Conservation (phyloP, 2,797 vertebrate genomes). For the Argentina silus region DNA sequence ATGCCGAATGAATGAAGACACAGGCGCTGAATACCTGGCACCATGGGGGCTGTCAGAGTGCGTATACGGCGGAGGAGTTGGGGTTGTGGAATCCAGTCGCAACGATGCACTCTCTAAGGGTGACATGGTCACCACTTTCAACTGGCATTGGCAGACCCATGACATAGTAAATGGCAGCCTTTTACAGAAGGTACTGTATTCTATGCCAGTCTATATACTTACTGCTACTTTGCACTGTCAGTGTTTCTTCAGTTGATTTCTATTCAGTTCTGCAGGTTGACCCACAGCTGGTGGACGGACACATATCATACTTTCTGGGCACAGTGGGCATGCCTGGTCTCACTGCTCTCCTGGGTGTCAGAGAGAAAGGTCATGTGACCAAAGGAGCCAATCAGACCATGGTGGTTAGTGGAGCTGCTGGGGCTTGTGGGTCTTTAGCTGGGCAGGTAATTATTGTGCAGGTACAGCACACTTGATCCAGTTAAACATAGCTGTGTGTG, state of each 20-base stretch:
- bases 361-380: constrained; percentile 88
- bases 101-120: constrained; percentile 69
- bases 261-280: constrained; percentile 78
- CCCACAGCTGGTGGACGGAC: constrained; percentile 83
- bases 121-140: constrained; percentile 86
- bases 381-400: constrained; percentile 88
- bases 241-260: background rate
- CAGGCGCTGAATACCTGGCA: constrained; percentile 82
- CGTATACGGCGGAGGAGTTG: constrained; percentile 88
- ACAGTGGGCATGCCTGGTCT: constrained; percentile 91
- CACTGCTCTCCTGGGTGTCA: constrained; percentile 86
- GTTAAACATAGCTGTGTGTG: background rate
- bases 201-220: background rate
- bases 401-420: constrained; percentile 94
- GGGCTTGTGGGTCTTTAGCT: constrained; percentile 92
- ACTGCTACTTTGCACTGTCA: background rate
- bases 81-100: constrained; percentile 86
- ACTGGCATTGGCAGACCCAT: constrained; percentile 92
- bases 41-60: constrained; percentile 86
- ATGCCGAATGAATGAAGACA: constrained; percentile 93
- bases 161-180: constrained; percentile 79
- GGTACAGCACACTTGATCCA: background rate
- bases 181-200: constrained; percentile 81
- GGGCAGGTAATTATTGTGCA: constrained; percentile 83
- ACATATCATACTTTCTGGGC: constrained; percentile 89